Evolutionary conservation across 2,888 invertebrate species (phyloP).

Genomic region (Flabesymbios commensalis): DNA sequence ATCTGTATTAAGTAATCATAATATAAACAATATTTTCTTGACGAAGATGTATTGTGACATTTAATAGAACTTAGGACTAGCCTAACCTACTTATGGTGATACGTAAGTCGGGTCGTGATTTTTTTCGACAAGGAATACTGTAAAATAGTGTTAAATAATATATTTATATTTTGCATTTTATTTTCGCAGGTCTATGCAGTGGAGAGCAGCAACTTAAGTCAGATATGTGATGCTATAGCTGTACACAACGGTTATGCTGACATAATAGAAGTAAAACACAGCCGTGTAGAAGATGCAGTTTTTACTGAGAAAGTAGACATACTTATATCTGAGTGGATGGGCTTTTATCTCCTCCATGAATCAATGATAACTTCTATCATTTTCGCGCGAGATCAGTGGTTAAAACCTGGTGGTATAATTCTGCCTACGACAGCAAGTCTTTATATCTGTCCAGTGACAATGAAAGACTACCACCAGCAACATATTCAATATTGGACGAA

Average conservation of each 20-base stretch:
- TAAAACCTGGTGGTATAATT: slow-evolving; percentile 49
- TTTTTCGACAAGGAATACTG: too few species aligned
- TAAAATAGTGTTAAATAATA: too few species aligned
- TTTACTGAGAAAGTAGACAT: slow-evolving; percentile 51
- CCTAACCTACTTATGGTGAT: too few species aligned
- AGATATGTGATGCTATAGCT: slow-evolving; percentile 48
- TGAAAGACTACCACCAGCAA: slow-evolving; percentile 46
- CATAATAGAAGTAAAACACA: slow-evolving; percentile 48
- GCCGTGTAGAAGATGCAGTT: slow-evolving; percentile 47
- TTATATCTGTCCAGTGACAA: slow-evolving; percentile 50
- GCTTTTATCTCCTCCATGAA: slow-evolving; percentile 60
- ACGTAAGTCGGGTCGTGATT: too few species aligned
- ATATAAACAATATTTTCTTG: too few species aligned
- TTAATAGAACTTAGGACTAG: too few species aligned
- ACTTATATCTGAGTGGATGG: slow-evolving; percentile 61
- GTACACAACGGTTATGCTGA: slow-evolving; percentile 45
- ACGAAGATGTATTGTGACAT: too few species aligned
- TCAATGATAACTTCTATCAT: slow-evolving; percentile 59
- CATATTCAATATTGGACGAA: slow-evolving; percentile 54
- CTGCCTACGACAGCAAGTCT: slow-evolving; percentile 51
- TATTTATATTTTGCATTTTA: too few species aligned
- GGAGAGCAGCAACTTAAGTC: slow-evolving; percentile 51
- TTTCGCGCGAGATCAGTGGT: slow-evolving; percentile 52
- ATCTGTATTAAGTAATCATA: too few species aligned
- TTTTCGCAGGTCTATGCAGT: slow-evolving; percentile 56